A percentile compares a stretch with the other conserved stretches of the same genome.
Evolutionary conservation across 2,888 invertebrate genomes (phyloP).

Genomic region (Arge pagana): DNA sequence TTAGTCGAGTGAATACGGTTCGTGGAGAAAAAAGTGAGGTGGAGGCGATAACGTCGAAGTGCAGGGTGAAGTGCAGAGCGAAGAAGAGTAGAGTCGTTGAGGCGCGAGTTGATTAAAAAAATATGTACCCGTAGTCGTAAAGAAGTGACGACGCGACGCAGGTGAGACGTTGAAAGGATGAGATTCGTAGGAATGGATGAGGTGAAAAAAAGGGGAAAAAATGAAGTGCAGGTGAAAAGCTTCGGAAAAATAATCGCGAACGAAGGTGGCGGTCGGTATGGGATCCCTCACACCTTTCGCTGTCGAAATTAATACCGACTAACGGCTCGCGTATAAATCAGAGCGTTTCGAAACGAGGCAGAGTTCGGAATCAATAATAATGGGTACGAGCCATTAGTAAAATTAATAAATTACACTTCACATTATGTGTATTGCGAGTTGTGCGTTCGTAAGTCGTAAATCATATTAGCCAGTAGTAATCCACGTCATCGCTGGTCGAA

Average conservation of each 20-base stretch:
- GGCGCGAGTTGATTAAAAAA: too few relatives aligned
- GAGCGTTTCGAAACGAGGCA: constrained; percentile 44
- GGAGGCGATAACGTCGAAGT: too few relatives aligned
- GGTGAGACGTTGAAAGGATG: background rate
- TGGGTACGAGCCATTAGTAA: constrained; percentile 59
- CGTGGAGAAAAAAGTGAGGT: too few relatives aligned
- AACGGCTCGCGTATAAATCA: constrained; percentile 57
- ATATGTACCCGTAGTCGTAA: too few relatives aligned
- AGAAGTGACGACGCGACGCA: too few relatives aligned
- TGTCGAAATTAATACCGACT: constrained; percentile 35
- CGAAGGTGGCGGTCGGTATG: too few relatives aligned
- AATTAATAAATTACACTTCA: constrained; percentile 59
- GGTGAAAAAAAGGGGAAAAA: background rate
- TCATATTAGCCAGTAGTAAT: constrained; percentile 60
- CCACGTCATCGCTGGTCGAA: constrained; percentile 50
- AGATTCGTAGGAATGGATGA: too few relatives aligned
- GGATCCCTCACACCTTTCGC: constrained; percentile 9
- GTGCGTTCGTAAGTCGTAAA: constrained; percentile 55
- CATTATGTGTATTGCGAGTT: constrained; percentile 59
- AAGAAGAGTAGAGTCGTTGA: too few relatives aligned
- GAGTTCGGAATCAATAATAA: constrained; percentile 56
- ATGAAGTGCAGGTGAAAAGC: background rate
- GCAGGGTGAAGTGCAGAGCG: too few relatives aligned
- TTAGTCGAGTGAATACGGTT: too few relatives aligned
- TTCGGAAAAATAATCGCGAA: too few relatives aligned